Conservation (phyloP, 2,113 vertebrate species). For the Theristicus caerulescens region DNA sequence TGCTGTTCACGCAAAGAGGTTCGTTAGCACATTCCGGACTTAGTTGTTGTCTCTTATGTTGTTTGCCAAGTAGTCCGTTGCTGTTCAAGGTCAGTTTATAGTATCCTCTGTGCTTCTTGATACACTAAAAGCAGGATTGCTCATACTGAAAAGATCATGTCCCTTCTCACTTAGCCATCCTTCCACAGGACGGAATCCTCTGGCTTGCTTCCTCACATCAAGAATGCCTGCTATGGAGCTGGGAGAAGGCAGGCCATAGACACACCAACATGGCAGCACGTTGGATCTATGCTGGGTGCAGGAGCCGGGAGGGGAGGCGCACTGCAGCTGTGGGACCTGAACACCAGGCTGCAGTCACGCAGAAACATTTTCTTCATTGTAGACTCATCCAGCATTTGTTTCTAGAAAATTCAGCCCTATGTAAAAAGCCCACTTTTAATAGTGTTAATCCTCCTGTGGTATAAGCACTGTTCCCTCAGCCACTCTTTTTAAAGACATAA, state of each 20-base stretch:
- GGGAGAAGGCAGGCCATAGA: background rate
- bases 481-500: background rate
- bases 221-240: background rate
- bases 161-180: no score
- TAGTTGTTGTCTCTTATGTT: no score
- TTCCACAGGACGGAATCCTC: no score
- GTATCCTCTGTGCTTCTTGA: no score
- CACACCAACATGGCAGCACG: background rate
- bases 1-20: no score
- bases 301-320: background rate
- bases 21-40: no score
- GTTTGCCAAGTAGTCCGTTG: no score
- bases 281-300: fast-evolving
- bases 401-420: background rate
- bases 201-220: background rate
- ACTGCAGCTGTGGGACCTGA: background rate
- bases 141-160: no score
- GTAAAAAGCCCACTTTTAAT: background rate
- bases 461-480: background rate
- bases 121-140: no score
- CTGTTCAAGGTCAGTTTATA: no score
- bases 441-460: background rate
- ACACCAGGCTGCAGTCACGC: background rate
- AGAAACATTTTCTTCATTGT: background rate
- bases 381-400: background rate